Conservation (phyloP, 2,113 vertebrate species). For the Oncorhynchus kisutch region DNA sequence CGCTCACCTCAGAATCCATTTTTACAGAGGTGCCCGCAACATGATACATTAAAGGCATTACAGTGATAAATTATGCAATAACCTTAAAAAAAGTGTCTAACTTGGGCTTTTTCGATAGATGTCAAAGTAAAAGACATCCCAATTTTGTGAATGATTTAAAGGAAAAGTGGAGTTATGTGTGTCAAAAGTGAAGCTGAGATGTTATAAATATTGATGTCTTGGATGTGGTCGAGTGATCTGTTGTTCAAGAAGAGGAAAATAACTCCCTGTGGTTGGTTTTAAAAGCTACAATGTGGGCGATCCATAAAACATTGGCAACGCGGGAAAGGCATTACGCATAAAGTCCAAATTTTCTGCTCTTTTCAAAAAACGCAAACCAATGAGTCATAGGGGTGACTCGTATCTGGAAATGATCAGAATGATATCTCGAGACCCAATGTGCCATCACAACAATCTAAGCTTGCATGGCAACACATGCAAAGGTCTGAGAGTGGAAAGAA, state of each 20-base stretch:
- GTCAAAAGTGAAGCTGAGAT: conserved; percentile 54
- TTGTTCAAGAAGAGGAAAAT: conserved; percentile 44
- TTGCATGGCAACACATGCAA: neutral
- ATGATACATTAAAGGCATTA: conserved; percentile 33
- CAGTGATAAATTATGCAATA: conserved; percentile 53
- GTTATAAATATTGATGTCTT: conserved; percentile 65
- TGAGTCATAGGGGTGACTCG: conserved; percentile 18
- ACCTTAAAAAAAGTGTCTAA: conserved; percentile 31
- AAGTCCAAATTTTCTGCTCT: conserved; percentile 26
- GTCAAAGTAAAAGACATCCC: conserved; percentile 45
- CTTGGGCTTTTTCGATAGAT: conserved; percentile 40
- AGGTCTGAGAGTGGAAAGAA: neutral
- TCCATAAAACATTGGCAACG: conserved; percentile 53
- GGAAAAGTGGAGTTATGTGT: conserved; percentile 52
- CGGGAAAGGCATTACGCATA: conserved; percentile 22
- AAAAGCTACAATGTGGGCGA: conserved; percentile 50
- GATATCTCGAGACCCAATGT: conserved; percentile 4
- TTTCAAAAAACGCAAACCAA: conserved; percentile 2
- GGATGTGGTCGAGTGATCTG: conserved; percentile 22
- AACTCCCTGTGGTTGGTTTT: conserved; percentile 43
- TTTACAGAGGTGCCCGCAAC: conserved; percentile 30
- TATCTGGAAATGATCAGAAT: conserved; percentile 34
- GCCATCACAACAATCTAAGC: conserved; percentile 15
- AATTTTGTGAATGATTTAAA: conserved; percentile 62
- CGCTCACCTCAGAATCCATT: conserved; percentile 20